Percentiles rank a stretch among this genome's conserved stretches.
phyloP scores from a whole-genome alignment of 2,888 invertebrate genomes.

The Amphipoea oculea region DNA sequence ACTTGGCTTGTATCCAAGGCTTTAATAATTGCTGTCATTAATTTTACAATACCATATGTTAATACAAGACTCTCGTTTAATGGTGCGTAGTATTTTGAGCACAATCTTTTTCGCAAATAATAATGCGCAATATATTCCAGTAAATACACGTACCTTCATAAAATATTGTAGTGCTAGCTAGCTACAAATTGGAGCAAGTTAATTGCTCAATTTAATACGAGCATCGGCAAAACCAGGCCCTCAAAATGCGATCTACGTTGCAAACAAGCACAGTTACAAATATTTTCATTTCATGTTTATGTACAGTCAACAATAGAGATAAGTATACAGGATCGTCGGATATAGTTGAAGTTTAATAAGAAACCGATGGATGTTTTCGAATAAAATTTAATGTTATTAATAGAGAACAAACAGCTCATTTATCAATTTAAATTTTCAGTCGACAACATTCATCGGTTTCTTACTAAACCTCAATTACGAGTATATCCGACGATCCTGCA shows the following conservation, averaged over 20 bases:
- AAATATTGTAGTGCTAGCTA: not conserved
- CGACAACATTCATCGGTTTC: too few relatives aligned
- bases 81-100: slow-evolving; percentile 49
- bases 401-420: too few relatives aligned
- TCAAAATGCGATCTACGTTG: slow-evolving; percentile 7
- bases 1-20: slow-evolving; percentile 59
- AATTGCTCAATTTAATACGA: slow-evolving; percentile 22
- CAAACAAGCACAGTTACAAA: not conserved
- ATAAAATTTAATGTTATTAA: too few relatives aligned
- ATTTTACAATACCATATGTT: slow-evolving; percentile 61
- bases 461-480: too few relatives aligned
- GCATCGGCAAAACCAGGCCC: not conserved
- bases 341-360: too few relatives aligned
- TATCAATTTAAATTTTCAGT: too few relatives aligned
- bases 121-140: not conserved
- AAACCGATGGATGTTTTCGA: too few relatives aligned
- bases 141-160: not conserved
- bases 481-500: too few relatives aligned
- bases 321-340: too few relatives aligned
- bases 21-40: slow-evolving; percentile 60
- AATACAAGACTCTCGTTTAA: slow-evolving; percentile 52
- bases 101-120: slow-evolving; percentile 26
- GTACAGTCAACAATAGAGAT: too few relatives aligned
- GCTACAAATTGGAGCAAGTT: slow-evolving; percentile 11
- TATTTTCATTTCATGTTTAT: too few relatives aligned